Conservation (phyloP, 2,113 vertebrate species). For the Crotalus viridis region DNA sequence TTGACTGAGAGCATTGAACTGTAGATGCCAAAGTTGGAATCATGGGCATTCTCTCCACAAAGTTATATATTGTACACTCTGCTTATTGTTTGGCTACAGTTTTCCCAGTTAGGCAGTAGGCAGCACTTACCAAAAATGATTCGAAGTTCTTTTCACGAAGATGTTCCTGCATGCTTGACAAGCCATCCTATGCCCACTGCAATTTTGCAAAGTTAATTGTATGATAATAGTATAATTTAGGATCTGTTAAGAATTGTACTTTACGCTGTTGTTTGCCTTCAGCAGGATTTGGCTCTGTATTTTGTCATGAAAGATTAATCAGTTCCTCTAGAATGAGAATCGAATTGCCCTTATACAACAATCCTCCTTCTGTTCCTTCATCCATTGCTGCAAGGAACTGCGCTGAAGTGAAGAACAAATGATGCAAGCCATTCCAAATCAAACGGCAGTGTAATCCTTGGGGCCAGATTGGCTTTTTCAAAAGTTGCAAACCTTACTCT, state of each 20-base stretch:
- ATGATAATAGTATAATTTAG: neutral
- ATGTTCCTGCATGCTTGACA: neutral
- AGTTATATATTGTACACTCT: fast-evolving
- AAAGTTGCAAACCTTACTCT: neutral
- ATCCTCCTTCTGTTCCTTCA: neutral
- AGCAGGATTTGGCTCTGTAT: conserved; percentile 5
- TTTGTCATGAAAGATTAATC: neutral
- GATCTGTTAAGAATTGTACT: neutral
- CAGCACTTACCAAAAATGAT: neutral
- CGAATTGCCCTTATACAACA: conserved; percentile 5
- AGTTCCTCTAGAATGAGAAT: neutral
- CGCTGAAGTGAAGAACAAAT: neutral
- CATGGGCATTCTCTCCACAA: neutral
- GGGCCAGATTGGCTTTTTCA: neutral
- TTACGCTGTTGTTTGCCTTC: neutral
- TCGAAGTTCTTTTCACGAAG: neutral
- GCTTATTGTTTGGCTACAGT: neutral
- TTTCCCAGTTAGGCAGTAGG: neutral
- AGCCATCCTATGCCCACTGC: neutral
- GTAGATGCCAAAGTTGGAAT: neutral
- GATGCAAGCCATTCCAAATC: conserved; percentile 7
- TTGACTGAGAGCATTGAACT: neutral
- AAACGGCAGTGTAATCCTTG: conserved; percentile 1
- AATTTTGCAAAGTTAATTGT: neutral
- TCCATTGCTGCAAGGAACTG: neutral